Percentiles rank a stretch among this genome's conserved stretches.
phyloP scores from a whole-genome alignment of 2,113 vertebrate species.

The Pteronura brasiliensis region DNA sequence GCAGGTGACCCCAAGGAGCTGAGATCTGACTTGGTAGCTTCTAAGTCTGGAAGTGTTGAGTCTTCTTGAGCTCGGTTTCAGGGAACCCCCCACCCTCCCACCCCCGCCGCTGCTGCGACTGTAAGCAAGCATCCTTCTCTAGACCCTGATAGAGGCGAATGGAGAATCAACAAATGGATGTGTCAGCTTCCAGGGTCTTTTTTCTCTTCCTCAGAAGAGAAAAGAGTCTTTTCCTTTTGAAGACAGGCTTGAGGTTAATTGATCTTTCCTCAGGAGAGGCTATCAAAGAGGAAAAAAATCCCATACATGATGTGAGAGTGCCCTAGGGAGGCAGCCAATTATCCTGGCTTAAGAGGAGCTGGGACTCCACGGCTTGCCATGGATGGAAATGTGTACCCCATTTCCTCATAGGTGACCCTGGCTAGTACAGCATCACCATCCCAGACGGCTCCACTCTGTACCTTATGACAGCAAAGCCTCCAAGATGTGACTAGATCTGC shows the following conservation, averaged over 20 bases:
- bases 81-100: not conserved
- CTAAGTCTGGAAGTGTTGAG: not conserved
- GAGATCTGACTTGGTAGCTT: not conserved
- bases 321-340: not conserved
- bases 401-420: not conserved
- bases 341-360: not conserved
- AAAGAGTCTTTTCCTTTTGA: not conserved
- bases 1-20: not conserved
- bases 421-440: not conserved
- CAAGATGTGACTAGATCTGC: not conserved
- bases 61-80: not conserved
- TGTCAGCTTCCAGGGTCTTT: not conserved
- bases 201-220: not conserved
- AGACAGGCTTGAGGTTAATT: conserved; percentile 9
- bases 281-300: not conserved
- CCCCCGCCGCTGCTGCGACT: fast-evolving
- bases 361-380: not conserved
- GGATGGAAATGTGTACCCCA: not conserved
- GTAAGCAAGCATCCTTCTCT: not conserved
- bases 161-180: not conserved
- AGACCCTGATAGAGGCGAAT: not conserved
- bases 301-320: not conserved
- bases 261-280: conserved; percentile 34
- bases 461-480: fast-evolving
- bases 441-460: not conserved